A percentile compares a stretch with the other conserved stretches of the same genome.
Evolutionary conservation across 2,888 invertebrate genomes (phyloP).

Genomic region (Troides helena): DNA sequence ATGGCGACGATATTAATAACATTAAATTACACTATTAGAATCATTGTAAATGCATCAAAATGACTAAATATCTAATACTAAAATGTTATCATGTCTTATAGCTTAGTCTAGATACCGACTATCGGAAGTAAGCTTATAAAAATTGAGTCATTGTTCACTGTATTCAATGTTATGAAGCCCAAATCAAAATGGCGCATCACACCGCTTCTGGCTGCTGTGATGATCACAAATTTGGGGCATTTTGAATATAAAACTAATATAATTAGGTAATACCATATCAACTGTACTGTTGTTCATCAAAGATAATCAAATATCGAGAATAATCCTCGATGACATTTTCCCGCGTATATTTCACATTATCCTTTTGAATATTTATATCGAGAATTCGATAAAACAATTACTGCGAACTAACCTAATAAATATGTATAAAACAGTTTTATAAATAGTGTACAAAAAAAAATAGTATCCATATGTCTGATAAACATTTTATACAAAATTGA

Average conservation of each 20-base stretch:
- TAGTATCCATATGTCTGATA: slow-evolving; percentile 7
- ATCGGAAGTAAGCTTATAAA: not conserved
- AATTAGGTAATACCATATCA: not conserved
- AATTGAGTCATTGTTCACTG: not conserved
- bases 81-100: not conserved
- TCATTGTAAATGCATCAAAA: slow-evolving; percentile 57
- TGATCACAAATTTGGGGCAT: not conserved
- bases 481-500: not conserved
- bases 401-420: not conserved
- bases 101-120: slow-evolving; percentile 1
- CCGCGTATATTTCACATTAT: slow-evolving; percentile 8
- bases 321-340: slow-evolving; percentile 9
- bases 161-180: not conserved
- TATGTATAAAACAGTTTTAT: not conserved
- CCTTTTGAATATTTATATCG: not conserved
- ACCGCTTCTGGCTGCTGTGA: not conserved
- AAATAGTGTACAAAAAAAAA: slow-evolving; percentile 7
- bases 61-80: slow-evolving; percentile 40
- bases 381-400: not conserved
- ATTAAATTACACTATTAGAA: slow-evolving; percentile 28
- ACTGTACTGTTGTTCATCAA: not conserved
- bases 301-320: not conserved
- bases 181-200: not conserved
- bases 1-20: not conserved
- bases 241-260: not conserved